These are phyloP conservation scores for Eupithecia subumbrata DNA, from an alignment of 2,888 invertebrate genomes.

Conservation along the genomic window DNA sequence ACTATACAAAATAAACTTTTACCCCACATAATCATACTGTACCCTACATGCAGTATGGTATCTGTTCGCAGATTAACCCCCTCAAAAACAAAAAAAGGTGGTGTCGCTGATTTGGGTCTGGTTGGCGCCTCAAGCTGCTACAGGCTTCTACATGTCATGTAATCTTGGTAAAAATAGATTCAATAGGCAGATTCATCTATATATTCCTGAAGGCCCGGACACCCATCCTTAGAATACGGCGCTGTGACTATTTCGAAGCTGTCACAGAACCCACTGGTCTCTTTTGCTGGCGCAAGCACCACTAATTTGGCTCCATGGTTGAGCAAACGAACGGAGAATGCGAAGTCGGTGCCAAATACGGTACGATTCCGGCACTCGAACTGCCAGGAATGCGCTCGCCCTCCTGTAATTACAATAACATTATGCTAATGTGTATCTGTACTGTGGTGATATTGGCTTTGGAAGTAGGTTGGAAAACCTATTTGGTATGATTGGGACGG, in stretches of 20 bases:
- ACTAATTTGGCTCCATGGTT: constrained; percentile 65
- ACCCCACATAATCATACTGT: no score
- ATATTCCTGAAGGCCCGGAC: background rate
- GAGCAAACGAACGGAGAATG: constrained; percentile 54
- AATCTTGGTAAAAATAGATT: background rate
- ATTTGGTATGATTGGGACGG: constrained; percentile 16
- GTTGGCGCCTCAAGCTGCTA: no score
- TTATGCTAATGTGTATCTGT: constrained; percentile 63
- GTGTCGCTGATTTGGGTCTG: no score
- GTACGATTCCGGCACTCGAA: constrained; percentile 57
- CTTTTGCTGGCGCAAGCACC: constrained; percentile 53
- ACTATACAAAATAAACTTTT: no score
- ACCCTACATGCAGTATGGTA: no score
- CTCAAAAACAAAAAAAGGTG: no score
- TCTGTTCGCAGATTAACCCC: no score
- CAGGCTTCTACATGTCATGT: no score
- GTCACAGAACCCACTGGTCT: constrained; percentile 45
- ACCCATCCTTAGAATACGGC: background rate
- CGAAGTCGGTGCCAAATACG: constrained; percentile 66
- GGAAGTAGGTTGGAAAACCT: constrained; percentile 16
- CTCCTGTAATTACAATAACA: constrained; percentile 62
- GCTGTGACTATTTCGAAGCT: constrained; percentile 50
- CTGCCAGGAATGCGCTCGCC: constrained; percentile 54
- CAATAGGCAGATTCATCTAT: background rate
- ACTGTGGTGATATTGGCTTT: constrained; percentile 31